Conservation (phyloP, 2,113 vertebrate species). For the Deroptyus accipitrinus region DNA sequence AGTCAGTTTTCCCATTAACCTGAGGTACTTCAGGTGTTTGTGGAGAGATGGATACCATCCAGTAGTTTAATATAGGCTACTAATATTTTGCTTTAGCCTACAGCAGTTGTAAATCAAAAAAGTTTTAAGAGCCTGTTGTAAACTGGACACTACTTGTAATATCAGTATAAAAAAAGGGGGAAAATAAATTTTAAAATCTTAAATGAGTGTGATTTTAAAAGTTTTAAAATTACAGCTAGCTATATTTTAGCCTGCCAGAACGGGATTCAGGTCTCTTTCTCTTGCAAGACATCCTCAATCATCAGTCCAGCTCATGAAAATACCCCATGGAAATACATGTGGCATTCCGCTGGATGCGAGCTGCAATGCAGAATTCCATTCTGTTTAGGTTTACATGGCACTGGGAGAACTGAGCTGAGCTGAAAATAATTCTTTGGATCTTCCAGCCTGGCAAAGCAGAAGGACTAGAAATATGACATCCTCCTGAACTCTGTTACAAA, state of each 20-base stretch:
- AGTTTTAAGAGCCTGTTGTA: not conserved
- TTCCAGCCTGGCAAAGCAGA: not conserved
- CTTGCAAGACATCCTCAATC: not conserved
- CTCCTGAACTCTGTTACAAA: not conserved
- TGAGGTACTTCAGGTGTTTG: not conserved
- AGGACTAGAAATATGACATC: not conserved
- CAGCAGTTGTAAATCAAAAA: not conserved
- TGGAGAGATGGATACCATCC: not conserved
- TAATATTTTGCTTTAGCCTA: not conserved
- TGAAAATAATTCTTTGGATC: conserved; percentile 3
- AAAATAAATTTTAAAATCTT: not conserved
- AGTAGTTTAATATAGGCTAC: not conserved
- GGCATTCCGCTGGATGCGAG: not conserved
- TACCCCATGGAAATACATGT: not conserved
- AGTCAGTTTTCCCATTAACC: not conserved
- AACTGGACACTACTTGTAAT: not conserved
- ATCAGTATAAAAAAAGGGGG: not conserved
- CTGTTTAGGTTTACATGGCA: not conserved
- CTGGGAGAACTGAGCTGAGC: not conserved
- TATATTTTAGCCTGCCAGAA: not conserved
- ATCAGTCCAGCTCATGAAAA: not conserved
- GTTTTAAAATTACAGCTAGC: not conserved
- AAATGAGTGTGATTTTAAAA: not conserved
- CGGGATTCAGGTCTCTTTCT: not conserved
- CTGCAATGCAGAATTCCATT: not conserved